Percentiles rank a stretch among this genome's conserved stretches.
These are phyloP conservation scores for Leguminivora glycinivorella DNA, from an alignment of 1,140 invertebrate species.

Conservation along the genomic window DNA sequence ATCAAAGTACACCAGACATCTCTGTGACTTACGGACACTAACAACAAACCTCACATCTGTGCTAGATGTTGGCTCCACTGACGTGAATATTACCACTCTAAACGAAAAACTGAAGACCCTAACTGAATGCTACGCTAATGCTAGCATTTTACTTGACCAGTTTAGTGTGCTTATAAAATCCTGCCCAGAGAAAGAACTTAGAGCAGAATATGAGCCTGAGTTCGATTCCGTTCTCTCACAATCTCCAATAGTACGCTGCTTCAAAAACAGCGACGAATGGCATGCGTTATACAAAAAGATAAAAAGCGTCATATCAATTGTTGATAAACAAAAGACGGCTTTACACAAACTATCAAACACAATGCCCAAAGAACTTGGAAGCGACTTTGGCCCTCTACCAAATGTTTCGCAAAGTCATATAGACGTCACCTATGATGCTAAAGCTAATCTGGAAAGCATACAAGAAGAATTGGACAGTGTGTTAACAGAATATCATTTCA, in stretches of 20 bases:
- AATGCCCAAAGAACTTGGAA: slow-evolving; percentile 52
- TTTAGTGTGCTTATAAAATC: slow-evolving; percentile 81
- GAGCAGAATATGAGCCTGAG: slow-evolving; percentile 48
- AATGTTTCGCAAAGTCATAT: slow-evolving; percentile 63
- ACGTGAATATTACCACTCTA: slow-evolving; percentile 52
- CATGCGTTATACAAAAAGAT: slow-evolving; percentile 66
- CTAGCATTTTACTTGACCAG: slow-evolving; percentile 80
- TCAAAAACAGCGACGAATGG: slow-evolving; percentile 78
- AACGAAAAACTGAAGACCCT: slow-evolving; percentile 58
- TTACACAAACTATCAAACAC: slow-evolving; percentile 62
- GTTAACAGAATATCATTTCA: slow-evolving; percentile 60
- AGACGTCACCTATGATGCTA: slow-evolving; percentile 57
- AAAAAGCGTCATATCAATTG: slow-evolving; percentile 60
- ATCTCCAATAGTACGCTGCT: slow-evolving; percentile 74
- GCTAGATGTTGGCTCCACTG: slow-evolving; percentile 60
- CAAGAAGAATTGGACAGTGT: slow-evolving; percentile 53
- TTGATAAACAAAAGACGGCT: slow-evolving; percentile 68
- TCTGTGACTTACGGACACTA: slow-evolving; percentile 72
- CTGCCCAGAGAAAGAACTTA: slow-evolving; percentile 77
- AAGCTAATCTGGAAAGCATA: slow-evolving; percentile 57
- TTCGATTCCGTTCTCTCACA: slow-evolving; percentile 64
- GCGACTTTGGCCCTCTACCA: slow-evolving; percentile 39
- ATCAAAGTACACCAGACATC: slow-evolving; percentile 70
- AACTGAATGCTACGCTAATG: slow-evolving; percentile 74
- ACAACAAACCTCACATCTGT: slow-evolving; percentile 65